Percentiles rank a stretch among this genome's conserved stretches.
phyloP scores from a whole-genome alignment of 2,888 invertebrate genomes.

The Steinernema hermaphroditum region DNA sequence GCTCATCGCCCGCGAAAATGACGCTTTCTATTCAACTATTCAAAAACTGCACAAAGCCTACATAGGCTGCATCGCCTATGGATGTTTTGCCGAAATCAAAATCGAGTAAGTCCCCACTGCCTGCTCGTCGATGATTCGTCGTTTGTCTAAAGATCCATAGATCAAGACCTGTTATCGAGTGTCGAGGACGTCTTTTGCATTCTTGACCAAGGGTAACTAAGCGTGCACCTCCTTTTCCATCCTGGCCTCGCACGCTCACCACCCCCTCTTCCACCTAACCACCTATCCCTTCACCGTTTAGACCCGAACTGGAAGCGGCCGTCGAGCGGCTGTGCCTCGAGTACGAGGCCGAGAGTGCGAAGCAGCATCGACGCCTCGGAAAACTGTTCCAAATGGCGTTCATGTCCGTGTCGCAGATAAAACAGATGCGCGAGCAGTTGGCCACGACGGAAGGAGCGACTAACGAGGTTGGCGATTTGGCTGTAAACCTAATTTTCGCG shows the following conservation, averaged over 20 bases:
- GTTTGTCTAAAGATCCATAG: neutral
- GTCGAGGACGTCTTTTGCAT: neutral
- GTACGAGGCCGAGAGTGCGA: slow-evolving; percentile 39
- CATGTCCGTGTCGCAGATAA: slow-evolving; percentile 7
- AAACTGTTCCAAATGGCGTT: slow-evolving; percentile 37
- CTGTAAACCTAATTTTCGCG: neutral
- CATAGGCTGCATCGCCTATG: slow-evolving; percentile 39
- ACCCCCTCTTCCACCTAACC: neutral
- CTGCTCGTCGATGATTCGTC: neutral
- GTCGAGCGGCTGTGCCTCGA: slow-evolving; percentile 42
- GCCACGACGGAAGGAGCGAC: neutral
- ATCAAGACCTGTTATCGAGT: neutral
- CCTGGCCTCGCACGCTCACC: neutral
- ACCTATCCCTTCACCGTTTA: slow-evolving; percentile 21
- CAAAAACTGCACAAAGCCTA: slow-evolving; percentile 40
- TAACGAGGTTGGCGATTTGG: neutral
- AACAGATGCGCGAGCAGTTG: slow-evolving; percentile 1
- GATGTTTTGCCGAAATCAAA: slow-evolving; percentile 37
- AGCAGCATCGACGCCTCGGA: slow-evolving; percentile 34
- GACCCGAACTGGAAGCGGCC: slow-evolving; percentile 35
- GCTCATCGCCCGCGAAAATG: neutral
- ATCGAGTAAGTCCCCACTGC: slow-evolving; percentile 39
- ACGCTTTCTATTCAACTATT: slow-evolving; percentile 16
- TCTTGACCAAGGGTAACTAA: neutral
- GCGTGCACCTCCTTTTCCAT: neutral